phyloP scores from a whole-genome alignment of 1,140 invertebrate species.

The Popillia japonica region DNA sequence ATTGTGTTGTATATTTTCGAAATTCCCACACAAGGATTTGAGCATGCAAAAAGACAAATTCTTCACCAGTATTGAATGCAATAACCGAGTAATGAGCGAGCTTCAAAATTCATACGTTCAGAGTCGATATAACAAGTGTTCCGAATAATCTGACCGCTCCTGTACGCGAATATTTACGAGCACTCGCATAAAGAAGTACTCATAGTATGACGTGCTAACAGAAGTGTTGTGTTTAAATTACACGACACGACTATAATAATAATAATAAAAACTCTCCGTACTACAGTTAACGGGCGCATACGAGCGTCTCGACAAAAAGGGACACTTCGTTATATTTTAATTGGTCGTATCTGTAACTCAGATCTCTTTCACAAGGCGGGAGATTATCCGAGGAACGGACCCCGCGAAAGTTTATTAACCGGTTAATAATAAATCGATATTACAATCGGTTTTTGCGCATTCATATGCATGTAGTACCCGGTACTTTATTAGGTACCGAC shows the following conservation, averaged over 20 bases:
- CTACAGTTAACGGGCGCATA: not conserved
- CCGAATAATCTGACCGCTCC: too few relatives aligned
- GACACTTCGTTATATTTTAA: conserved; percentile 2
- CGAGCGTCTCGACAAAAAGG: not conserved
- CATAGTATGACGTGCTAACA: conserved; percentile 6
- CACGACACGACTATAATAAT: conserved; percentile 9
- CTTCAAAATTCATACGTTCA: too few relatives aligned
- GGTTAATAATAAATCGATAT: conserved; percentile 3
- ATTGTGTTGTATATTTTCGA: too few relatives aligned
- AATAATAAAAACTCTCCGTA: conserved; percentile 10
- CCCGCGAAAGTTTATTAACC: not conserved
- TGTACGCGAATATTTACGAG: too few relatives aligned
- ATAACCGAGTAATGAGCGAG: too few relatives aligned
- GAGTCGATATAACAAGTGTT: too few relatives aligned
- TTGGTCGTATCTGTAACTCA: not conserved
- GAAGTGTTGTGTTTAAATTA: conserved; percentile 7
- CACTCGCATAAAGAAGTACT: not conserved
- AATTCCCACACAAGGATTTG: too few relatives aligned
- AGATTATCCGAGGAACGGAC: not conserved
- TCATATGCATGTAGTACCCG: not conserved
- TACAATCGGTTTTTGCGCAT: conserved; percentile 4
- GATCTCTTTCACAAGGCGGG: not conserved
- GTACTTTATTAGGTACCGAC: not conserved
- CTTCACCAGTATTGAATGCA: too few relatives aligned
- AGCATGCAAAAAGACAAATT: too few relatives aligned